Evolutionary conservation across 2,113 vertebrate species (phyloP), one percentile per base, ranked within the genome.

Genomic region (Indri indri): DNA sequence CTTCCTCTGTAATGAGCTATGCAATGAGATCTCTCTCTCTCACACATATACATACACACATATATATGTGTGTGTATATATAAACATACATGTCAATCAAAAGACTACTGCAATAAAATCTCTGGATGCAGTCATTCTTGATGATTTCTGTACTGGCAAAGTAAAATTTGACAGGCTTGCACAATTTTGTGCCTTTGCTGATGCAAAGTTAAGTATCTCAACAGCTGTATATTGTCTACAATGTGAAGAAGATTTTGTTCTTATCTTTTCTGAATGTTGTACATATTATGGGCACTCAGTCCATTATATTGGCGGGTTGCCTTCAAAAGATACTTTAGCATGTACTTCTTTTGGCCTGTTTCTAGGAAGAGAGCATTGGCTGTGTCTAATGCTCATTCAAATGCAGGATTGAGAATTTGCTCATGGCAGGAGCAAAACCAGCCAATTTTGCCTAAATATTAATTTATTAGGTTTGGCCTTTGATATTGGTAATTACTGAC

Each of bases 1-100:
- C 66, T 82, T 92, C 20, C 76, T 79, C 22, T 5, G 1, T 95
- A 96, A 95, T 93, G 96, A 97, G 70, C 14, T 71, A 30, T 30
- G 42, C 30, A 70, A 42, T 17, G 61, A 88, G 37, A 14, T 73
- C 40, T 73, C 40, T 47, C 45, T 76, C 2, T 47, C 27, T 47
- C 27, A 83, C 57, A 17, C 52, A 50, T 9, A 16, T 12, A 14
- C 50, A 66, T 66, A 18, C 61, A 30, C 52, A 40, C 68, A 16
- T 90, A 40, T 50, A 14, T n/a, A 3, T 18, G 3, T 50, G 30
- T 50, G 30, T 77, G 30, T 76, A 6, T 10, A 5, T 76, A 2
- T 42, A 10, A 37, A 11, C 20, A 11, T 10, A 10, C 32, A 11
- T 42, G 11, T 45, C 4, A 47, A 1, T 68, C 3, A 66, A 40